phyloP scores from a whole-genome alignment of 2,888 invertebrate species.

The Apamea crenata region DNA sequence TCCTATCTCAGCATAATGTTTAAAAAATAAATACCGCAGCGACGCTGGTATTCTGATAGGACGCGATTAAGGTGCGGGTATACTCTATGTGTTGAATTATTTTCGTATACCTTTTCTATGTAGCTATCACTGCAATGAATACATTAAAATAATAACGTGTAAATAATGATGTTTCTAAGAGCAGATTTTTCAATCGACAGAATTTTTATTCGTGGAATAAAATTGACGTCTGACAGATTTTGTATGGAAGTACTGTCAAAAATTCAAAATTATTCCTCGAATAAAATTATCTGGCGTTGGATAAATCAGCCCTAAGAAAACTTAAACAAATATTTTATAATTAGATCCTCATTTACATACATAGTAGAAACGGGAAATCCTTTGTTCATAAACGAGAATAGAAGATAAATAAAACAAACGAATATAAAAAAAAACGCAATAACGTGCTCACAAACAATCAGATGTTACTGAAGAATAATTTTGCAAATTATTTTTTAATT shows the following conservation, averaged over 20 bases:
- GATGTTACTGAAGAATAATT: conserved; percentile 16
- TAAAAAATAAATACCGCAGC: too few species aligned
- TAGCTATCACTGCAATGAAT: not conserved
- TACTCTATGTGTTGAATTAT: not conserved
- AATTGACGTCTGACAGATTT: too few species aligned
- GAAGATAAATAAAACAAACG: conserved; percentile 7
- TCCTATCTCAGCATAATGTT: too few species aligned
- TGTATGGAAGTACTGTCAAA: too few species aligned
- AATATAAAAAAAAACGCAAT: not conserved
- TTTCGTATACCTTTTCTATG: not conserved
- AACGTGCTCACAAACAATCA: not conserved
- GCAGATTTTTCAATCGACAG: too few species aligned
- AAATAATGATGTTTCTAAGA: not conserved
- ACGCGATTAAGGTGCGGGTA: too few species aligned
- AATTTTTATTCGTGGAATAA: too few species aligned
- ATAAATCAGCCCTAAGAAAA: not conserved
- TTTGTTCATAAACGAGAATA: not conserved
- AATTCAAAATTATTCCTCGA: too few species aligned
- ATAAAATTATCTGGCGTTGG: too few species aligned
- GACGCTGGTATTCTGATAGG: too few species aligned
- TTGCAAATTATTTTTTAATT: conserved; percentile 38
- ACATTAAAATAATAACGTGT: not conserved
- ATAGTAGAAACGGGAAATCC: not conserved
- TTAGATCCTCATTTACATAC: not conserved
- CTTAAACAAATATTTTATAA: not conserved